Evolutionary conservation across 2,888 invertebrate species (phyloP), one percentile per base, ranked within the genome.

Genomic region (Melikaiella ostensackeni): DNA sequence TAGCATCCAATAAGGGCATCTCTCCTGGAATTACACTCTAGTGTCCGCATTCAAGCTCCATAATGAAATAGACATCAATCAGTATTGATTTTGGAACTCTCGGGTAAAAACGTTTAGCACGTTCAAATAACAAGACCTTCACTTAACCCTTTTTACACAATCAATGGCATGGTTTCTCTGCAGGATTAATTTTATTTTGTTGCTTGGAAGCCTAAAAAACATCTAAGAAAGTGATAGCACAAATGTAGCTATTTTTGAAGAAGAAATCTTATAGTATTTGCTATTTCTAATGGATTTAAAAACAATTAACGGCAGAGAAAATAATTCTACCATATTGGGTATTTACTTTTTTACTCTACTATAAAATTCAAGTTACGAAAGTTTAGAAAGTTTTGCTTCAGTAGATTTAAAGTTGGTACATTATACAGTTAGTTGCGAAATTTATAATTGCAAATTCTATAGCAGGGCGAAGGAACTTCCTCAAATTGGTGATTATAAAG

Each of bases 11-110:
- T 70, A 70, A 70, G 70, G 33, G 50, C 30, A 70, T 70, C n/a
- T 70, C 50, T 50, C 70, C 46, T 46, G n/a, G 50, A 50, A 70
- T 70, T 70, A 50, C 50, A 50, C 33, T 70, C 50, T 50, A 70
- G 46, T 70, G 27, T 50, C 70, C 70, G 70, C 50, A 70, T 70
- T 70, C 50, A 70, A 70, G 70, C 70, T 70, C 70, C 30, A 50
- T 70, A 70, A 70, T 70, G 70, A 70, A 70, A 70, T 70, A 70
- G 70, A 70, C 70, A 70, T 70, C 70, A 70, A 70, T 70, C 70
- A 70, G 70, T 70, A 70, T 70, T 70, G 70, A 70, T 70, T 70
- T 70, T 46, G 13, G 50, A 50, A 70, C 70, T 50, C 70, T 50
- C 70, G 24, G 70, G 50, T 30, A 46, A 50, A 50, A 50, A 70